Percentiles rank a stretch among this genome's conserved stretches.
Conservation (phyloP, 1,140 invertebrate genomes). For the Mercenaria mercenaria region DNA sequence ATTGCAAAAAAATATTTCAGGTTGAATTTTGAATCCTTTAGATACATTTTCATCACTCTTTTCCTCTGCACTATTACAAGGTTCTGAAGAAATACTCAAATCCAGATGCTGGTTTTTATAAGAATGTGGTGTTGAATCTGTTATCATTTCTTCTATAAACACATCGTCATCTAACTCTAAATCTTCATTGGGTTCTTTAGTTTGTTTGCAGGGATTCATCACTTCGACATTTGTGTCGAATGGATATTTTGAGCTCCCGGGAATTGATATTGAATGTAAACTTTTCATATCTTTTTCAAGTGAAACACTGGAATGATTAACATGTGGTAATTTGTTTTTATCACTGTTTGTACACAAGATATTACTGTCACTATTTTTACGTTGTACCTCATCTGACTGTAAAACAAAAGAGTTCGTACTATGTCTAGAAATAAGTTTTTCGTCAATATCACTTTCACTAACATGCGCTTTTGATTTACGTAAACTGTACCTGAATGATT, state of each 20-base stretch:
- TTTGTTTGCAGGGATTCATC: neutral
- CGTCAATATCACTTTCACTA: conserved; percentile 14
- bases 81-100: neutral
- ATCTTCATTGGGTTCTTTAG: neutral
- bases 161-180: conserved; percentile 17
- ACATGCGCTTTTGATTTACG: neutral
- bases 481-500: conserved; percentile 36
- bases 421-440: neutral
- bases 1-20: neutral
- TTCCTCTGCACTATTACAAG: neutral
- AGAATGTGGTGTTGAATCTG: neutral
- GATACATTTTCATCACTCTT: neutral
- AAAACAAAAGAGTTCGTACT: neutral
- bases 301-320: neutral
- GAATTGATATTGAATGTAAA: neutral
- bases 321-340: too few species aligned
- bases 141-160: neutral
- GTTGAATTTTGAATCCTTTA: neutral
- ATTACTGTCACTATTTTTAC: too few species aligned
- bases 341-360: too few species aligned
- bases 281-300: neutral
- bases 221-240: neutral
- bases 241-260: neutral
- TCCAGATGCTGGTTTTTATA: neutral
- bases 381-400: neutral